Conservation (phyloP, 2,797 vertebrate genomes). For the Acrocephalus scirpaceus region DNA sequence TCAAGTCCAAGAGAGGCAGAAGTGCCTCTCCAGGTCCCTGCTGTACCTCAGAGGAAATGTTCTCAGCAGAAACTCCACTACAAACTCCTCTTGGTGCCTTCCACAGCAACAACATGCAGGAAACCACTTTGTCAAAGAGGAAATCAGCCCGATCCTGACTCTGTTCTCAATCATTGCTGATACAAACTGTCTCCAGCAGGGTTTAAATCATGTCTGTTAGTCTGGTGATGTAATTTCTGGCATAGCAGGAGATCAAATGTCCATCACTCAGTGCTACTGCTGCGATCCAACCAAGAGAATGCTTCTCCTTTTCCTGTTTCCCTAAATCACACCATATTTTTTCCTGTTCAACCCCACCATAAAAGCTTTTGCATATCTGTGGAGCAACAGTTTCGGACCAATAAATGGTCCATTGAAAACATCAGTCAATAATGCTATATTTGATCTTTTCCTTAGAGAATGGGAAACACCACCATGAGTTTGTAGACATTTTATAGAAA, state of each 20-base stretch:
- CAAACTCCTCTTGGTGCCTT: constrained; percentile 1
- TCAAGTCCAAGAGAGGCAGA: not conserved
- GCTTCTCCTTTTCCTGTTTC: constrained; percentile 15
- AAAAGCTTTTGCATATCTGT: not conserved
- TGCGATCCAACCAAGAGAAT: not conserved
- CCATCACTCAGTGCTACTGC: not conserved
- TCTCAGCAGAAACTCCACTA: not conserved
- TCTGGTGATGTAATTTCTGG: constrained; percentile 14
- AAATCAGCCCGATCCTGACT: not conserved
- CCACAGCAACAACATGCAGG: not conserved
- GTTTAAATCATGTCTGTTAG: not conserved
- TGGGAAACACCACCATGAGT: not conserved
- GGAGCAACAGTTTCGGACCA: not conserved
- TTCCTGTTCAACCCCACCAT: not conserved
- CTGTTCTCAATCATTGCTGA: not conserved
- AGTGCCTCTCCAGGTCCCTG: not conserved
- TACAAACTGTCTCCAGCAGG: constrained; percentile 27
- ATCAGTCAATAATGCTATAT: not conserved
- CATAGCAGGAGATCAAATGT: not conserved
- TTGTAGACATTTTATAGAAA: not conserved
- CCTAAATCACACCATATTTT: not conserved
- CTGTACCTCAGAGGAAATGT: constrained; percentile 21
- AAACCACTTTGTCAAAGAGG: constrained; percentile 19
- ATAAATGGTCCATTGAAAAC: not conserved
- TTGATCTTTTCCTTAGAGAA: not conserved